Conservation (phyloP, 2,888 invertebrate species). For the Sicus ferrugineus region DNA sequence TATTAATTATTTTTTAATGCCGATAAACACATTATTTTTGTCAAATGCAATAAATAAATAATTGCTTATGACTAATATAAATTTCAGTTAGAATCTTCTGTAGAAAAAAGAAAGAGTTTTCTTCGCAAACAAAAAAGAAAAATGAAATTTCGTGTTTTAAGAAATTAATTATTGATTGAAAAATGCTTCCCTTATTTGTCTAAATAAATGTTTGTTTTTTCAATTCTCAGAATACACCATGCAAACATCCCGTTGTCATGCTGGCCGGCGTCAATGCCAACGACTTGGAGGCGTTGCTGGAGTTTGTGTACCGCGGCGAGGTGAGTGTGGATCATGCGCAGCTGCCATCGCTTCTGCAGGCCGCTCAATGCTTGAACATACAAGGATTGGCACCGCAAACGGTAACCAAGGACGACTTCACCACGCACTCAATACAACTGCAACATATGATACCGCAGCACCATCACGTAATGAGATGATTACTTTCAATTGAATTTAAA, state of each 20-base stretch:
- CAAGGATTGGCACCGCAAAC: slow-evolving; percentile 69
- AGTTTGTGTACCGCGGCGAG: slow-evolving; percentile 72
- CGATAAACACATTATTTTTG: too few species aligned
- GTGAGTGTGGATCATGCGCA: slow-evolving; percentile 72
- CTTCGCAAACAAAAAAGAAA: too few species aligned
- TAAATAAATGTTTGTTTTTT: neutral
- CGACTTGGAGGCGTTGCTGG: slow-evolving; percentile 70
- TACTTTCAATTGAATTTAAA: too few species aligned
- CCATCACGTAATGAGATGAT: slow-evolving; percentile 57
- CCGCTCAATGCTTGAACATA: slow-evolving; percentile 71
- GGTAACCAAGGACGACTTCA: slow-evolving; percentile 64
- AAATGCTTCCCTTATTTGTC: neutral
- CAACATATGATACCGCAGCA: slow-evolving; percentile 65
- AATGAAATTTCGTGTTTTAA: too few species aligned
- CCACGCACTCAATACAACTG: slow-evolving; percentile 64
- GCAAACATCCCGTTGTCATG: slow-evolving; percentile 73
- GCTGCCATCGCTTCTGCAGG: slow-evolving; percentile 70
- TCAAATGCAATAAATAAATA: too few species aligned
- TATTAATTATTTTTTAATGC: too few species aligned
- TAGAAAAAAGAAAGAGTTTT: too few species aligned
- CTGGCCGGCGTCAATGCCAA: slow-evolving; percentile 70
- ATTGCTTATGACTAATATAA: too few species aligned
- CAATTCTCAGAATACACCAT: slow-evolving; percentile 68
- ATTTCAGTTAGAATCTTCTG: too few species aligned
- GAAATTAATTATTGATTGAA: neutral